Percentiles rank a stretch among this genome's conserved stretches.
Conservation (phyloP, 2,888 invertebrate genomes). For the Gisinianus flammeolus region DNA sequence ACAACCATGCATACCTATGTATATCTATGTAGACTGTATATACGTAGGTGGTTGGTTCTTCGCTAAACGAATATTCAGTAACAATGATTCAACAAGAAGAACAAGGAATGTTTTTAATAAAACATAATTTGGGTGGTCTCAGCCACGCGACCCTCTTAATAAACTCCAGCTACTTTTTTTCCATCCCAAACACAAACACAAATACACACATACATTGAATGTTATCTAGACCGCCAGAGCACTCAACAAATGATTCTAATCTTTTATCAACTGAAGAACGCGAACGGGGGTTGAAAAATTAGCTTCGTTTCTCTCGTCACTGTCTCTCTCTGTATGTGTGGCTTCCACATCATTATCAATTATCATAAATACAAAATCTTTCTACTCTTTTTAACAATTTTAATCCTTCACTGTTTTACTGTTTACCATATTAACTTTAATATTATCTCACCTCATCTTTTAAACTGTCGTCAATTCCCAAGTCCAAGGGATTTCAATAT, state of each 20-base stretch:
- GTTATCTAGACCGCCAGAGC: slow-evolving; percentile 20
- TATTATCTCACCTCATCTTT: too few species aligned
- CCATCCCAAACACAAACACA: not conserved
- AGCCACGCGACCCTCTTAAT: slow-evolving; percentile 41
- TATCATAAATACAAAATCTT: not conserved
- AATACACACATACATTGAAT: slow-evolving; percentile 1
- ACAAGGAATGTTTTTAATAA: slow-evolving; percentile 37
- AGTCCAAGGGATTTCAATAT: too few species aligned
- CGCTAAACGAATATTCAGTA: not conserved
- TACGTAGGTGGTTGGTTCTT: not conserved
- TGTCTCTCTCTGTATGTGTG: slow-evolving; percentile 22
- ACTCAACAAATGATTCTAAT: slow-evolving; percentile 36
- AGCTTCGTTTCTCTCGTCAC: slow-evolving; percentile 26
- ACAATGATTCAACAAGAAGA: slow-evolving; percentile 16
- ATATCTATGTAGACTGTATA: not conserved
- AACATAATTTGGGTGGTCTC: slow-evolving; percentile 44
- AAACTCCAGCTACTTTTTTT: not conserved
- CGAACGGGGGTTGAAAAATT: slow-evolving; percentile 35
- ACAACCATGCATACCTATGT: too few species aligned
- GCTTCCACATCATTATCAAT: slow-evolving; percentile 10
- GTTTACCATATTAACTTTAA: too few species aligned
- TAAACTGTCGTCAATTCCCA: too few species aligned
- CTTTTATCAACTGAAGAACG: slow-evolving; percentile 24
- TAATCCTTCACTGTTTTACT: too few species aligned
- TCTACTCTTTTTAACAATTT: not conserved